These are phyloP conservation scores for Diogma glabrata DNA, from an alignment of 2,888 invertebrate species.

Conservation along the genomic window DNA sequence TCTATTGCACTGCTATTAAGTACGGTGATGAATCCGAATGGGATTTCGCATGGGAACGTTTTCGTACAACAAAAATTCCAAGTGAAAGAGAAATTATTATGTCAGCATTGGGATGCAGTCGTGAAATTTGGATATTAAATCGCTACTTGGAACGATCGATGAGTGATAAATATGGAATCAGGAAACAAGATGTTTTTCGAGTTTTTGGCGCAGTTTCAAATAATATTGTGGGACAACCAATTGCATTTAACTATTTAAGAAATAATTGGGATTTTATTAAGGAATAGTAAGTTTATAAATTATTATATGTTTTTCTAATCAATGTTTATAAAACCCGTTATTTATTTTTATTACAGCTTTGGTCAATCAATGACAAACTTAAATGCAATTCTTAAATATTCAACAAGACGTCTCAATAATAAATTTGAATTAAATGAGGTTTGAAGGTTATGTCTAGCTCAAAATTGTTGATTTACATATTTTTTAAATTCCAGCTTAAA, in stretches of 20 bases:
- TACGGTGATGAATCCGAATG: constrained; percentile 76
- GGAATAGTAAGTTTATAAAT: constrained; percentile 51
- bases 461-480: constrained; percentile 11
- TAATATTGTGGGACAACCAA: constrained; percentile 67
- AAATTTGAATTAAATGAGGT: constrained; percentile 67
- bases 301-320: not conserved
- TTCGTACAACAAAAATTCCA: constrained; percentile 61
- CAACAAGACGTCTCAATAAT: constrained; percentile 62
- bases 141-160: constrained; percentile 61
- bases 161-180: constrained; percentile 59
- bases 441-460: constrained; percentile 22
- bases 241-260: constrained; percentile 66
- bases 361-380: constrained; percentile 59
- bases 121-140: constrained; percentile 66
- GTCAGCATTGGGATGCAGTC: constrained; percentile 67
- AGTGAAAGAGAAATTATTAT: constrained; percentile 70
- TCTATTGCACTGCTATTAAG: constrained; percentile 78
- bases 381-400: constrained; percentile 57
- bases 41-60: constrained; percentile 79
- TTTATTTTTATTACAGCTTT: constrained; percentile 42
- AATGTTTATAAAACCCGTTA: no score
- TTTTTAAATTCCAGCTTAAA: constrained; percentile 43
- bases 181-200: constrained; percentile 68
- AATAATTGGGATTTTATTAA: constrained; percentile 62
- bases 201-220: constrained; percentile 67